Evolutionary conservation across 2,113 vertebrate genomes (phyloP).

Genomic region (Turnix velox): DNA sequence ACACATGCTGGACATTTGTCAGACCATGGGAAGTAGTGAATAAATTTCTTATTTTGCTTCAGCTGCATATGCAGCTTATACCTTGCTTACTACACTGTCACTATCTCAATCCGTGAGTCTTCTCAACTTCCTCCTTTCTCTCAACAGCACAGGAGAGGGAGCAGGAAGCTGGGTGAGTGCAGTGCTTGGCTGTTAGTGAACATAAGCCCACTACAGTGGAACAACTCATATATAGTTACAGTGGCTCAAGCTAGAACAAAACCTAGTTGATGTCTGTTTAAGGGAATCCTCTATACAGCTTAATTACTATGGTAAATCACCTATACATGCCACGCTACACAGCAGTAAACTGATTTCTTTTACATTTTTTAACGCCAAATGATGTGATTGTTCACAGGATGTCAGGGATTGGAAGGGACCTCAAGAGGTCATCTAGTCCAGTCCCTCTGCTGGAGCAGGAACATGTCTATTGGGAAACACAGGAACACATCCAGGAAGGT

Average conservation of each 20-base stretch:
- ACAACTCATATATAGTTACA: background rate
- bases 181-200: background rate
- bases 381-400: background rate
- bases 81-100: background rate
- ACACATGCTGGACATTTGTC: background rate
- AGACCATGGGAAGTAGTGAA: background rate
- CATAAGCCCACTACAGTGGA: background rate
- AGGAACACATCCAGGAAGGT: too few species aligned
- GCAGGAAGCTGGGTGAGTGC: fast-evolving
- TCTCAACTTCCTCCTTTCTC: background rate
- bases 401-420: too few species aligned
- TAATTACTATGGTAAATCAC: background rate
- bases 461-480: too few species aligned
- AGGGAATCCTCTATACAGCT: background rate
- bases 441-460: too few species aligned
- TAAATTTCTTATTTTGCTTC: background rate
- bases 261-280: background rate
- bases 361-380: background rate
- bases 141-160: background rate
- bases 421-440: too few species aligned
- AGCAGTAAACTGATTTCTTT: background rate
- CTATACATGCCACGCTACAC: background rate
- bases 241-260: background rate
- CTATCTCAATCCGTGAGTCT: background rate
- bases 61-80: background rate